Conservation (phyloP, 1,140 invertebrate genomes). For the Zeugodacus cucurbitae region DNA sequence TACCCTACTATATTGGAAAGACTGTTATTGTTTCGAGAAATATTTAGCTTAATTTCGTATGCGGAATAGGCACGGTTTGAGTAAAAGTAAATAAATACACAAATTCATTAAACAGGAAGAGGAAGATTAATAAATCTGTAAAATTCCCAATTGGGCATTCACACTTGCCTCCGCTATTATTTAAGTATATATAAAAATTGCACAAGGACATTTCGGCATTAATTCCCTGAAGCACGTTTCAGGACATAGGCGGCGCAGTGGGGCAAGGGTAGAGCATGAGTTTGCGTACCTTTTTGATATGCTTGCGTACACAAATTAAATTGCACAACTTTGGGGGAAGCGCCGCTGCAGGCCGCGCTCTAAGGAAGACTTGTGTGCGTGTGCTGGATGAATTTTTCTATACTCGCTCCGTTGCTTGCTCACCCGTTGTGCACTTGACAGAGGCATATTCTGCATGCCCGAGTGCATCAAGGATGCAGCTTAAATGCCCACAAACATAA, state of each 20-base stretch:
- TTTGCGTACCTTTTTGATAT: conserved; percentile 10
- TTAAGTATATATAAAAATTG: background rate
- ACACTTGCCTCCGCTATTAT: background rate
- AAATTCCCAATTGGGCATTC: background rate
- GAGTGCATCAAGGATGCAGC: conserved; percentile 1
- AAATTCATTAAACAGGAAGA: too few relatives aligned
- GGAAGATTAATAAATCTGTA: too few relatives aligned
- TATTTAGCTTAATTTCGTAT: too few relatives aligned
- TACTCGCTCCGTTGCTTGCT: background rate
- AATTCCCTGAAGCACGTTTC: background rate
- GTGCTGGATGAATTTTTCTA: background rate
- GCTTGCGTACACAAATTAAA: conserved; percentile 19
- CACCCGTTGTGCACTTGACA: background rate
- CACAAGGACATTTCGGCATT: conserved; percentile 12
- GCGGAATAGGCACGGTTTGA: too few relatives aligned
- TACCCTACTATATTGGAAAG: too few relatives aligned
- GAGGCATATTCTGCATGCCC: background rate
- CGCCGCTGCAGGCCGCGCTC: too few relatives aligned
- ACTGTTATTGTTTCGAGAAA: too few relatives aligned
- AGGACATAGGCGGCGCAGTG: background rate
- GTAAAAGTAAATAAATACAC: too few relatives aligned
- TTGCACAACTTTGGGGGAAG: background rate
- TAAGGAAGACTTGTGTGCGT: background rate
- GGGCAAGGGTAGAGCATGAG: background rate
- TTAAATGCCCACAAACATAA: conserved; percentile 18